phyloP scores from a whole-genome alignment of 2,888 invertebrate species.

The Phasia obesa region DNA sequence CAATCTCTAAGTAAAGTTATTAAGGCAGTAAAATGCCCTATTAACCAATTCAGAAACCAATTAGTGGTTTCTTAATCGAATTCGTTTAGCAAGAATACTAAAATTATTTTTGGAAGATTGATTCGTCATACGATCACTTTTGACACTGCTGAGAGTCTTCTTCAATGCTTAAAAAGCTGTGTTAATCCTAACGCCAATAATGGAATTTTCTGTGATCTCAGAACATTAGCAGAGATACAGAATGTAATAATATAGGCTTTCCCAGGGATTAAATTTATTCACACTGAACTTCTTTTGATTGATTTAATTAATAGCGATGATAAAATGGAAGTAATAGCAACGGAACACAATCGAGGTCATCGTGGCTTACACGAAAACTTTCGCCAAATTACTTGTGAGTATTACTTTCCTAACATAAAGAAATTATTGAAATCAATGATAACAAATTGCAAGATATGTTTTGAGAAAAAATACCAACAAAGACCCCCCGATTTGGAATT shows the following conservation, averaged over 20 bases:
- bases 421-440: conserved; percentile 22
- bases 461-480: conserved; percentile 1
- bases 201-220: conserved; percentile 29
- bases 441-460: conserved; percentile 23
- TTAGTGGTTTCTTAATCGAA: too few relatives aligned
- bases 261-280: too few relatives aligned
- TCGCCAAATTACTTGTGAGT: conserved; percentile 26
- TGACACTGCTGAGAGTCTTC: too few relatives aligned
- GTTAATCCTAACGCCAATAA: conserved; percentile 49
- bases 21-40: background rate
- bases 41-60: too few relatives aligned
- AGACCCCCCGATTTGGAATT: too few relatives aligned
- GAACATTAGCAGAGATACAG: conserved; percentile 4
- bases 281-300: conserved; percentile 33
- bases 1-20: conserved; percentile 49
- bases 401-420: conserved; percentile 35
- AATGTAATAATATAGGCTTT: too few relatives aligned
- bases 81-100: conserved; percentile 9
- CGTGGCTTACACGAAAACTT: conserved; percentile 51
- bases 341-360: conserved; percentile 53
- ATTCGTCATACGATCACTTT: conserved; percentile 2
- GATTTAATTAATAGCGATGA: conserved; percentile 50
- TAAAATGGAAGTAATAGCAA: conserved; percentile 44
- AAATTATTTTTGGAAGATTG: conserved; percentile 32
- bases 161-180: background rate